Conservation (phyloP, 2,113 vertebrate genomes). For the Heptranchias perlo region DNA sequence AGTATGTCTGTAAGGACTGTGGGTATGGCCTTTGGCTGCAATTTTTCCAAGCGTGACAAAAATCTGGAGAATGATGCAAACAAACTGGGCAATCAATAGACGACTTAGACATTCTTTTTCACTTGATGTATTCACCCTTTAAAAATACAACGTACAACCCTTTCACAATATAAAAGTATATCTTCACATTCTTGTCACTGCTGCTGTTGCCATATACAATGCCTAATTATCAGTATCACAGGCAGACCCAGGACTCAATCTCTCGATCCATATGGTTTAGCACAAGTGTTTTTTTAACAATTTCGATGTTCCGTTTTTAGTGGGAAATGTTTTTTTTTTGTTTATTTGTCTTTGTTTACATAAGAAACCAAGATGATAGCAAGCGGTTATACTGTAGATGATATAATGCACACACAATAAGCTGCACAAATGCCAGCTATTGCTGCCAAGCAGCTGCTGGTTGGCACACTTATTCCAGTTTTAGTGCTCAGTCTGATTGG, state of each 20-base stretch:
- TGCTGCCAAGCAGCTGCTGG: not conserved
- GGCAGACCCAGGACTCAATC: too few relatives aligned
- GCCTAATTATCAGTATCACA: not conserved
- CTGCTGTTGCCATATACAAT: not conserved
- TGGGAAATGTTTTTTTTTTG: not conserved
- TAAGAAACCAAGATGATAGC: not conserved
- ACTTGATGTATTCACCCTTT: not conserved
- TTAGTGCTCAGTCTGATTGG: not conserved
- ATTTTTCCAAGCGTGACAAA: not conserved
- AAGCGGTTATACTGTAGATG: not conserved
- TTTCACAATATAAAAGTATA: constrained; percentile 1
- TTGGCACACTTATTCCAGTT: not conserved
- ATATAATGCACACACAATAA: not conserved
- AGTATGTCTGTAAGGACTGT: not conserved
- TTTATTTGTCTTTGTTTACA: not conserved
- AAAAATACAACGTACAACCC: too few relatives aligned
- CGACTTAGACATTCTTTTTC: too few relatives aligned
- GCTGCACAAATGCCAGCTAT: not conserved
- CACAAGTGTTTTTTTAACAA: not conserved
- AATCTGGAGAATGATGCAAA: not conserved
- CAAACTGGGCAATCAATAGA: not conserved
- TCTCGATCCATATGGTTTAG: too few relatives aligned
- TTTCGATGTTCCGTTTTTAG: not conserved
- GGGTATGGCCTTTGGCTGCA: not conserved
- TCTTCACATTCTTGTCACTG: not conserved